These are phyloP conservation scores for Sanderia malayensis DNA, from an alignment of 30 jellyfish, hydroid and myxozoan species.

Conservation along the genomic window DNA sequence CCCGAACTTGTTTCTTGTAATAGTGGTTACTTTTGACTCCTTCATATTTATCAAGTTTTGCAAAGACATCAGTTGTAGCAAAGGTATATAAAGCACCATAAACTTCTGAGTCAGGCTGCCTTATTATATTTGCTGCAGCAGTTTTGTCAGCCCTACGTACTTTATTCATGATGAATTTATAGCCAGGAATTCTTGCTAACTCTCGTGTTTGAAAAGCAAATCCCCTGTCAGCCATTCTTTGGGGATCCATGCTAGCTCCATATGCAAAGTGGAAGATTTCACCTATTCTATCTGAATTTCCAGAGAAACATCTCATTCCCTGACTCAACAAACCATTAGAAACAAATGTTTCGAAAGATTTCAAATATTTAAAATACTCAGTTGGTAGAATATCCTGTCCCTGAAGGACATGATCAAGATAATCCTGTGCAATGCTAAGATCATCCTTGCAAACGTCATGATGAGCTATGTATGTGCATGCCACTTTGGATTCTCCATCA, in stretches of 20 bases:
- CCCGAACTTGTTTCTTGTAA: slow-evolving; percentile 23
- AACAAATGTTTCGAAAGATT: neutral
- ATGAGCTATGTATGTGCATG: slow-evolving; percentile 61
- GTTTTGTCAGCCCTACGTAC: slow-evolving; percentile 40
- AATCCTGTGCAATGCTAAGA: slow-evolving; percentile 31
- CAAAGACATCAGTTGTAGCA: slow-evolving; percentile 18
- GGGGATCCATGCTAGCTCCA: slow-evolving; percentile 84
- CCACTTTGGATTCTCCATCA: slow-evolving; percentile 22
- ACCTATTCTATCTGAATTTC: no score
- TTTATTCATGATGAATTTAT: slow-evolving; percentile 44
- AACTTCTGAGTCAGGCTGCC: slow-evolving; percentile 33
- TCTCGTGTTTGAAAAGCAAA: slow-evolving; percentile 39
- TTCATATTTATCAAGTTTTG: slow-evolving; percentile 67
- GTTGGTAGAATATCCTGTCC: slow-evolving; percentile 77
- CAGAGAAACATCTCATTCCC: no score
- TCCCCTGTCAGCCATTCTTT: slow-evolving; percentile 67
- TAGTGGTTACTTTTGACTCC: slow-evolving; percentile 63
- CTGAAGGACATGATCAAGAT: slow-evolving; percentile 56
- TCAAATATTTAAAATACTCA: slow-evolving; percentile 14
- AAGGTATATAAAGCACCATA: slow-evolving; percentile 76
- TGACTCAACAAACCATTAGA: no score
- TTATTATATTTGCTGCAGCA: slow-evolving; percentile 74
- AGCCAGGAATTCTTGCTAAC: slow-evolving; percentile 53
- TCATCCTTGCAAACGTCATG: slow-evolving; percentile 14
- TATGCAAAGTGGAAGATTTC: slow-evolving; percentile 70